Evolutionary conservation across 2,888 invertebrate genomes (phyloP).

Genomic region (Pyrrhia umbra): DNA sequence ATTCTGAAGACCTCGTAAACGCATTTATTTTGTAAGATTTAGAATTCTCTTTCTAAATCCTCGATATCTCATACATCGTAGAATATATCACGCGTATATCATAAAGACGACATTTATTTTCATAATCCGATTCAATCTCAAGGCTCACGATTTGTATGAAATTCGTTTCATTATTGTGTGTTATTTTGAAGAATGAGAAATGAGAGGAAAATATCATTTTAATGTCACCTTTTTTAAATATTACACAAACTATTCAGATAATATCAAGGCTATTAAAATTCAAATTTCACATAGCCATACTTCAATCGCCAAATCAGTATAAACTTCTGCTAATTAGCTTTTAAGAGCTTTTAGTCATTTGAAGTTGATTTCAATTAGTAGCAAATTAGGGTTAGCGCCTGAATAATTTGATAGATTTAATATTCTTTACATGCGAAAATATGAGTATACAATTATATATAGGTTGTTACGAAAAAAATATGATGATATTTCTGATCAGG

Average conservation of each 20-base stretch:
- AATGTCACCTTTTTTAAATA: neutral
- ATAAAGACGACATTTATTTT: neutral
- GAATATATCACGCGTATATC: neutral
- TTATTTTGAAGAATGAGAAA: neutral
- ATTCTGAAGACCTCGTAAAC: too few species aligned
- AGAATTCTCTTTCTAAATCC: neutral
- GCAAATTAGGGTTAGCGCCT: slow-evolving; percentile 20
- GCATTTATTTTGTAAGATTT: neutral
- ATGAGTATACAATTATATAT: too few species aligned
- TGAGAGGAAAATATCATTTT: too few species aligned
- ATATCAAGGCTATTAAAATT: neutral
- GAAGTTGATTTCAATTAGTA: slow-evolving; percentile 35
- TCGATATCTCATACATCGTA: slow-evolving; percentile 4
- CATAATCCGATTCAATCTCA: slow-evolving; percentile 8
- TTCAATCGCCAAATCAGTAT: slow-evolving; percentile 21
- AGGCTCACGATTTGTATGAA: slow-evolving; percentile 4
- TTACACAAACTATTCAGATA: neutral
- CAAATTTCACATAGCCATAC: slow-evolving; percentile 8
- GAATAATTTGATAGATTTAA: slow-evolving; percentile 1
- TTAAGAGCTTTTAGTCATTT: slow-evolving; percentile 29
- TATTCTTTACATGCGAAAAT: too few species aligned
- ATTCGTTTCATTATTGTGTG: neutral
- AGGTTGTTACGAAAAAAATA: too few species aligned
- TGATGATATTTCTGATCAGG: too few species aligned
- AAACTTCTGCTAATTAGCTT: slow-evolving; percentile 37